Conservation (phyloP, 2,113 vertebrate genomes). For the Morone saxatilis region DNA sequence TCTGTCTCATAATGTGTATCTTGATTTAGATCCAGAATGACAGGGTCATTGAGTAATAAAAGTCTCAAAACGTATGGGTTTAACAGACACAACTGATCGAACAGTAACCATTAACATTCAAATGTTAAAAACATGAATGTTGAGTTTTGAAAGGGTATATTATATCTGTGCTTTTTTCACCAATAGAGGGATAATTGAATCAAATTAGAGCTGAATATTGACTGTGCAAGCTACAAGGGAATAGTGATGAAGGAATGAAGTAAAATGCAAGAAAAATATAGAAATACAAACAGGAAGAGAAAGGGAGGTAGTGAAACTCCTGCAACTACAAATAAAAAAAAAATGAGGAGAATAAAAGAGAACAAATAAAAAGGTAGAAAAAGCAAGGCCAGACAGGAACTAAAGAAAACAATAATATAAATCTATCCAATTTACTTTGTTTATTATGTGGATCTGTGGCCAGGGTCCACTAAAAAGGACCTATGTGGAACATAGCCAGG, state of each 20-base stretch:
- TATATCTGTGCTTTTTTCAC: not conserved
- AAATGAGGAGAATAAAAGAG: not conserved
- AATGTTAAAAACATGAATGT: not conserved
- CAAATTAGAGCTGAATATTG: not conserved
- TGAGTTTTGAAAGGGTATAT: not conserved
- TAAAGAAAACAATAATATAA: constrained; percentile 71
- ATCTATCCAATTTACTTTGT: constrained; percentile 72
- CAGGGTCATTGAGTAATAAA: too few species aligned
- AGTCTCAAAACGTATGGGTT: too few species aligned
- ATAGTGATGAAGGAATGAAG: not conserved
- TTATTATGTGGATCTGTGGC: constrained; percentile 26
- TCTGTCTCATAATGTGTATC: too few species aligned
- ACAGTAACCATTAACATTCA: too few species aligned
- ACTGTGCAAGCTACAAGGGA: not conserved
- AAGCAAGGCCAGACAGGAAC: constrained; percentile 7
- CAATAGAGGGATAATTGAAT: not conserved
- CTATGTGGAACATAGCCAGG: constrained; percentile 74
- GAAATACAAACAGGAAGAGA: not conserved
- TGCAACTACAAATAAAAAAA: constrained; percentile 8
- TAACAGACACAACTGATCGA: too few species aligned
- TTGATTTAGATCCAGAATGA: too few species aligned
- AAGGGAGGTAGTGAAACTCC: not conserved
- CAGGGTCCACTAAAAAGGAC: constrained; percentile 70
- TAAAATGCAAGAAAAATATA: not conserved
- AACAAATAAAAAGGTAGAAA: constrained; percentile 24